Evolutionary conservation across 2,797 vertebrate species (phyloP), one percentile per base, ranked within the genome.

Genomic region (Microctenopoma lineatum): DNA sequence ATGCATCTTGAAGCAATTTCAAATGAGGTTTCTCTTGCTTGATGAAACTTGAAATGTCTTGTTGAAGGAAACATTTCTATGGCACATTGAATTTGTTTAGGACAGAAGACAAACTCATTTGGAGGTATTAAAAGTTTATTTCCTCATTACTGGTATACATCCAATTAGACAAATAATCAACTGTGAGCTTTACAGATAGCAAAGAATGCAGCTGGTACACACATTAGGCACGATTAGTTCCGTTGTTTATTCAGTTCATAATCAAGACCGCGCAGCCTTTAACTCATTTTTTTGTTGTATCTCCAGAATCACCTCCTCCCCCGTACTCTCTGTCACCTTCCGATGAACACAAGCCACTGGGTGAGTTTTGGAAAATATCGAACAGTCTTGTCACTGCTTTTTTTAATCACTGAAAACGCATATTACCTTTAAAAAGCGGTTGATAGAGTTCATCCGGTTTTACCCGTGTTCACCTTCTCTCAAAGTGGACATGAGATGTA

Each of bases 301-400:
- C 95, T 95, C 64, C 93, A 99, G 98, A 99, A 84, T 98, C 97
- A 56, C 97, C 98, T 51, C 98, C 98, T 69, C 98, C 97, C 78
- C 97, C 98, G 15, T 99, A 99, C 82, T 97, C 95, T 59, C 92
- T 96, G 86, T 96, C 96, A 83, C 93, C 87, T 71, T 91, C 88
- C 53, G 93, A 94, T 53, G 95, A 96, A 92, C 94, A 93, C 92
- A 96, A 96, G 94, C 94, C 95, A 95, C 94, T 96, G 93, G 96
- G 96, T 97, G 92, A 95, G 96, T 95, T 63, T 79, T 58, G 16
- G 45, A 68, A 73, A 60, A 63, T 1, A 1, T 9, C 39, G 1
- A 29, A 61, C 18, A 42, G 21, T 71, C 77, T 75, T n/a, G 45
- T 79, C 80, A 68, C n/a, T 34, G 0, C 51, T 79, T 75, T 69